Evolutionary conservation across 2,888 invertebrate species (phyloP).

Genomic region (Acronicta aceris): DNA sequence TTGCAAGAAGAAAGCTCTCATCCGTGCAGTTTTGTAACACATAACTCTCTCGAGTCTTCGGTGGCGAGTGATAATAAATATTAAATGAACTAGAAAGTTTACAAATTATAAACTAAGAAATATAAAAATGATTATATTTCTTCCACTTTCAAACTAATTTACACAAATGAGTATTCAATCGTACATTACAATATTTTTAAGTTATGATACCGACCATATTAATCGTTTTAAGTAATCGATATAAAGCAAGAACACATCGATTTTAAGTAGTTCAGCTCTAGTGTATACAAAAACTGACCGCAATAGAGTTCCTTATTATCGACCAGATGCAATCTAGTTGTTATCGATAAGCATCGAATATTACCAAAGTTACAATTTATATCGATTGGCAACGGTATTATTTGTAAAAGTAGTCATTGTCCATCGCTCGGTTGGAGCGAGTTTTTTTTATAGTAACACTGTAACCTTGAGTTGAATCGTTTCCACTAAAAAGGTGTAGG

Average conservation of each 20-base stretch:
- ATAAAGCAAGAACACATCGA: slow-evolving; percentile 16
- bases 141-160: no score
- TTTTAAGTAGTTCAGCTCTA: slow-evolving; percentile 56
- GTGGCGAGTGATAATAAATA: slow-evolving; percentile 20
- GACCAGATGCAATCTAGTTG: slow-evolving; percentile 16
- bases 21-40: slow-evolving; percentile 39
- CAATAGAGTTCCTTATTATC: slow-evolving; percentile 19
- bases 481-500: slow-evolving; percentile 47
- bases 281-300: slow-evolving; percentile 42
- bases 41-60: slow-evolving; percentile 20
- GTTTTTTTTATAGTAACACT: slow-evolving; percentile 7
- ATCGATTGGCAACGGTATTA: slow-evolving; percentile 8
- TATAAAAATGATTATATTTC: no score
- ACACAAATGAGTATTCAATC: no score
- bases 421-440: slow-evolving; percentile 1
- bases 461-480: slow-evolving; percentile 49
- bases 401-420: slow-evolving; percentile 9
- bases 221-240: no score
- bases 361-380: slow-evolving; percentile 15
- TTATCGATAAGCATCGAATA: slow-evolving; percentile 39
- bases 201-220: no score
- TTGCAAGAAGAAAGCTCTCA: slow-evolving; percentile 69
- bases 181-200: no score
- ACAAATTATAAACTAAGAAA: no score
- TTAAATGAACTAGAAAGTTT: background rate